Conservation (phyloP, 2,797 vertebrate genomes). For the Cercopithecus petaurista region DNA sequence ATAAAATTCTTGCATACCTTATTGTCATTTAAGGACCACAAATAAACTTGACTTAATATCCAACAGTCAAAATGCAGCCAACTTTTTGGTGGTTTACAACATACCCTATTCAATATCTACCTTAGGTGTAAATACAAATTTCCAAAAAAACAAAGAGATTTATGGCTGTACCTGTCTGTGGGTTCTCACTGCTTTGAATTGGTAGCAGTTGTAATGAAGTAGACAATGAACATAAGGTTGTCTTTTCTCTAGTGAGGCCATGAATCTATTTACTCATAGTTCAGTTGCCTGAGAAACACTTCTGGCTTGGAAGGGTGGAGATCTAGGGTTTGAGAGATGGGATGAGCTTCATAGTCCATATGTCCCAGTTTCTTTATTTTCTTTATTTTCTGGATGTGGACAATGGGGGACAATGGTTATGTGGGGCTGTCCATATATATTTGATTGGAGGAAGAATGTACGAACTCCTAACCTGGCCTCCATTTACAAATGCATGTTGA, state of each 20-base stretch:
- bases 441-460: background rate
- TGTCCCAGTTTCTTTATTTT: background rate
- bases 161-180: background rate
- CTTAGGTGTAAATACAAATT: background rate
- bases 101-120: background rate
- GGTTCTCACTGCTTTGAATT: background rate
- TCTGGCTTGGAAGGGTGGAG: background rate
- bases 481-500: background rate
- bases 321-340: background rate
- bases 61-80: background rate
- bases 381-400: background rate
- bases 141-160: background rate
- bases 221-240: background rate
- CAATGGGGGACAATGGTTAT: background rate
- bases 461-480: background rate
- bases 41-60: conserved; percentile 14
- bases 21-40: background rate
- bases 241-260: background rate
- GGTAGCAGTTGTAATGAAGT: background rate
- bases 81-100: background rate
- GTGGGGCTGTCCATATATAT: too few relatives aligned
- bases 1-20: background rate
- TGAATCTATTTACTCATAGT: background rate
- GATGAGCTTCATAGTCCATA: background rate
- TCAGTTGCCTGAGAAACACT: background rate